These are phyloP conservation scores for Autographa gamma DNA, from an alignment of 2,888 invertebrate species.

Conservation along the genomic window DNA sequence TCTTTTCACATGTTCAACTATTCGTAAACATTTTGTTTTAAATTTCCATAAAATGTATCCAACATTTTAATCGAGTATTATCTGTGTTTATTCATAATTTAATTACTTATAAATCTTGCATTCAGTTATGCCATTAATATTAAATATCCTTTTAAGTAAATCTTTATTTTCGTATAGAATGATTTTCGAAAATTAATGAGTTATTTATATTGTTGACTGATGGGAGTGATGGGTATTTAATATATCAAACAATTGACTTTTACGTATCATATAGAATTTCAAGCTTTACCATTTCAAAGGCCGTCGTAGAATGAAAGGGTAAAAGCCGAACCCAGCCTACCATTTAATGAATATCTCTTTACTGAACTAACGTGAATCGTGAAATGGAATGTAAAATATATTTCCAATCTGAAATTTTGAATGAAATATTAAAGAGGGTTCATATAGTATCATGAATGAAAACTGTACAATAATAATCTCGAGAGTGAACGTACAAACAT, in stretches of 20 bases:
- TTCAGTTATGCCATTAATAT: no score
- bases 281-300: not conserved
- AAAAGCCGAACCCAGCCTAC: not conserved
- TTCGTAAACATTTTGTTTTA: no score
- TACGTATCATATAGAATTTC: not conserved
- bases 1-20: no score
- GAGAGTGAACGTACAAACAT: not conserved
- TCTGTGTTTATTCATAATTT: no score
- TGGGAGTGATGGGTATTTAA: not conserved
- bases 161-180: no score
- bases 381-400: not conserved
- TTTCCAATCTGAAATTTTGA: not conserved
- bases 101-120: no score
- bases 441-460: not conserved
- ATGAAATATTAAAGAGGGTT: not conserved
- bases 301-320: not conserved
- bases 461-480: not conserved
- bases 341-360: slow-evolving; percentile 1
- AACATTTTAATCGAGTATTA: no score
- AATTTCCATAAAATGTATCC: no score
- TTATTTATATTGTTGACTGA: not conserved
- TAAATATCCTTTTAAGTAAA: no score
- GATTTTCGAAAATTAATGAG: no score
- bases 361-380: not conserved
- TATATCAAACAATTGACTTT: not conserved